These are phyloP conservation scores for Atta texana DNA, from an alignment of 1,140 invertebrate genomes.

Conservation along the genomic window DNA sequence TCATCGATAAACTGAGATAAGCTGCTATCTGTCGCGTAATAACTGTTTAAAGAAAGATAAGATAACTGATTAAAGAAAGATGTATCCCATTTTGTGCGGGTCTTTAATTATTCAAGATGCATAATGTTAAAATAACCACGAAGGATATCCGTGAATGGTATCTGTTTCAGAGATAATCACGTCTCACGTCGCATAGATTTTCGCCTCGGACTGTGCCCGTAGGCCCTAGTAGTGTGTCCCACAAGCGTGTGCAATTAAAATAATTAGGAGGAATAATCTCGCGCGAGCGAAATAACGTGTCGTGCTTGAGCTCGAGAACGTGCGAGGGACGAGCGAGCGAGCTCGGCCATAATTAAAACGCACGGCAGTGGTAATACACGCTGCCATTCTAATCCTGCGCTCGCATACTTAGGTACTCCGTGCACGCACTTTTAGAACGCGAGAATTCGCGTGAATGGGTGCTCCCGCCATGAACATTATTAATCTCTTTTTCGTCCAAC, in stretches of 20 bases:
- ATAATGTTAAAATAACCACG: slow-evolving; percentile 19
- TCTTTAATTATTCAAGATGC: slow-evolving; percentile 15
- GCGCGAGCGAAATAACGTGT: slow-evolving; percentile 68
- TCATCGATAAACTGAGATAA: not conserved
- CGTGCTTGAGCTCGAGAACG: slow-evolving; percentile 51
- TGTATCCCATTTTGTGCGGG: not conserved
- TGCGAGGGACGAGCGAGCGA: slow-evolving; percentile 7
- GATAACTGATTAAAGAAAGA: not conserved
- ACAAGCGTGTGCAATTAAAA: slow-evolving; percentile 75
- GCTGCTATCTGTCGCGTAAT: not conserved
- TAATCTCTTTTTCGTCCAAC: not conserved
- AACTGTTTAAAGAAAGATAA: too few relatives aligned
- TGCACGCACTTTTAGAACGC: slow-evolving; percentile 60
- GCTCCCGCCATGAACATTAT: not conserved
- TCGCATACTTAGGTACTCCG: not conserved
- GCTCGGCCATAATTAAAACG: slow-evolving; percentile 77
- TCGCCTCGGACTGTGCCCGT: not conserved
- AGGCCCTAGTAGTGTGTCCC: slow-evolving; percentile 9
- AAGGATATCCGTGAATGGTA: slow-evolving; percentile 28
- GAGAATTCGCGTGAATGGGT: slow-evolving; percentile 14
- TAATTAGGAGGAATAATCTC: slow-evolving; percentile 80
- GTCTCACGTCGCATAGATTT: slow-evolving; percentile 5
- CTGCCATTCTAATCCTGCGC: slow-evolving; percentile 42
- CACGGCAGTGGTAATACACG: slow-evolving; percentile 35
- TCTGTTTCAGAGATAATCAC: slow-evolving; percentile 54